phyloP scores from a whole-genome alignment of 2,113 vertebrate species.

The Tragelaphus buxtoni region DNA sequence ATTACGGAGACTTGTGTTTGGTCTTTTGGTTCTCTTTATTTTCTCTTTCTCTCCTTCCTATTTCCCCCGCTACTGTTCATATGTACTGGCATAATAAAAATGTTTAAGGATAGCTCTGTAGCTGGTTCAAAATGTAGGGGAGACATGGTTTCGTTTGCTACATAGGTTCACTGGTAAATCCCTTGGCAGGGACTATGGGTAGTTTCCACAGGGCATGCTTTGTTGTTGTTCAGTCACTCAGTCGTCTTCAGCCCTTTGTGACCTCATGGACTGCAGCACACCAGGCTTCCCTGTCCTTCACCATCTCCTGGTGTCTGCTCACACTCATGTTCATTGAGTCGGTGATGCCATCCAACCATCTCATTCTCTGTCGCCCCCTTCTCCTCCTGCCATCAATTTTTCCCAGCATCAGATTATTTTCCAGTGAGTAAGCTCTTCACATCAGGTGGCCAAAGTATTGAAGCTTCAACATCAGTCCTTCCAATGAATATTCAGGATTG shows the following conservation, averaged over 20 bases:
- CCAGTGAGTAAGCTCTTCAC: not conserved
- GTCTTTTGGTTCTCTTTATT: not conserved
- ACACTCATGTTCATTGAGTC: not conserved
- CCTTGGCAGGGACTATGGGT: not conserved
- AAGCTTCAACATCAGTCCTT: not conserved
- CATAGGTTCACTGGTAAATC: not conserved
- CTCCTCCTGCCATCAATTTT: not conserved
- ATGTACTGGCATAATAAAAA: not conserved
- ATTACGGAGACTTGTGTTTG: not conserved
- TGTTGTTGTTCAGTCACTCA: not conserved
- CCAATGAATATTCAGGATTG: not conserved
- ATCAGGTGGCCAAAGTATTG: not conserved
- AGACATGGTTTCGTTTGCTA: not conserved
- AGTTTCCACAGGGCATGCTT: not conserved
- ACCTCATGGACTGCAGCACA: not conserved
- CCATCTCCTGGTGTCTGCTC: not conserved
- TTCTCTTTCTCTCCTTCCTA: not conserved
- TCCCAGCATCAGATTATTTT: not conserved
- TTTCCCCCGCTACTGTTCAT: accelerated
- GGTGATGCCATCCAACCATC: not conserved
- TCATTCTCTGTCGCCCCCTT: accelerated
- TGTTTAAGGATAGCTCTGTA: not conserved
- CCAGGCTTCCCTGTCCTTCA: not conserved
- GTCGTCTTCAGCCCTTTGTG: not conserved
- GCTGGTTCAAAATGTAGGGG: not conserved